Conservation (phyloP, 2,888 invertebrate genomes). For the Hydrotaea diabolus region DNA sequence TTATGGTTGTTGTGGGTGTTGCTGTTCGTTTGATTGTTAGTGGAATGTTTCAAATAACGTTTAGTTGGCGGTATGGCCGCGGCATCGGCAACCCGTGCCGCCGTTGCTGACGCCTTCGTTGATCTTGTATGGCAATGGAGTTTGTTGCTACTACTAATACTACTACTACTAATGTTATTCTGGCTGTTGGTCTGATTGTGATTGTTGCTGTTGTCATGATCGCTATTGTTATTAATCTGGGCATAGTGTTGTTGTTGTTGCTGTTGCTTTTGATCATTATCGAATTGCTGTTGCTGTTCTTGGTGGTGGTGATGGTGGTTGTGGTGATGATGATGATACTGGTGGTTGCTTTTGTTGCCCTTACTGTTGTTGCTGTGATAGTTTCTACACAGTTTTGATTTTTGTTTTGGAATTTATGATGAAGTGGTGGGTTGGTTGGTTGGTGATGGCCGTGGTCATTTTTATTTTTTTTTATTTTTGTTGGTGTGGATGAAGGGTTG, state of each 20-base stretch:
- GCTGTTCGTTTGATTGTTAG: conserved; percentile 68
- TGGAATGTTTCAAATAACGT: conserved; percentile 70
- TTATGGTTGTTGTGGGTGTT: conserved; percentile 61
- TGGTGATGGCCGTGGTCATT: conserved; percentile 61
- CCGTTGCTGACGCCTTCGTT: conserved; percentile 45
- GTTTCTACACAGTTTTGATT: conserved; percentile 71
- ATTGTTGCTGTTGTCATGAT: conserved; percentile 61
- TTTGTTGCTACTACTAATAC: conserved; percentile 51
- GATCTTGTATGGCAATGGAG: conserved; percentile 34
- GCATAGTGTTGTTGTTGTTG: conserved; percentile 59
- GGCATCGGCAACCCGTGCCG: conserved; percentile 47
- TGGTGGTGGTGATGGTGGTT: conserved; percentile 58
- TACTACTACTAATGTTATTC: conserved; percentile 18
- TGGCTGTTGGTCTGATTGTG: conserved; percentile 63
- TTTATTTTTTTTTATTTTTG: conserved; percentile 49
- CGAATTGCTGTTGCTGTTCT: conserved; percentile 43
- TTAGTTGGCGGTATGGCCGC: conserved; percentile 66
- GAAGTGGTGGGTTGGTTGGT: conserved; percentile 43
- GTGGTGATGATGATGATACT: conserved; percentile 60
- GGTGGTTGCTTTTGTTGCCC: conserved; percentile 64
- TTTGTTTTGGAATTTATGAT: conserved; percentile 49
- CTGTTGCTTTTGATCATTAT: conserved; percentile 63
- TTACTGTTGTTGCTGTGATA: conserved; percentile 49
- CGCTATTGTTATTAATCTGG: conserved; percentile 64
- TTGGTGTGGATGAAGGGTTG: conserved; percentile 38